Conservation (phyloP, 2,888 invertebrate genomes). For the Leucania comma region DNA sequence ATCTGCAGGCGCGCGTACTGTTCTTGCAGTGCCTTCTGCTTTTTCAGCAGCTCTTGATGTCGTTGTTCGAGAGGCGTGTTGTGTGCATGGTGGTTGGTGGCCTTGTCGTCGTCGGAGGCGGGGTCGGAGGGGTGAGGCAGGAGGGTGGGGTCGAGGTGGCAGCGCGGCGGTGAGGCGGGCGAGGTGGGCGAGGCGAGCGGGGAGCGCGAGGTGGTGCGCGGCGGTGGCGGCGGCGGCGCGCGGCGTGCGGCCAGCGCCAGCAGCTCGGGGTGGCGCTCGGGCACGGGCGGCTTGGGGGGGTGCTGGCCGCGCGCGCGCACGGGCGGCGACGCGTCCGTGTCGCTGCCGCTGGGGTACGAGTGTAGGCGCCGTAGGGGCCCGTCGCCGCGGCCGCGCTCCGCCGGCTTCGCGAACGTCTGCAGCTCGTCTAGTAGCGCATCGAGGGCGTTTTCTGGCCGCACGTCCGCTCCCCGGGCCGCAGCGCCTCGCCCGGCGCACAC, state of each 20-base stretch:
- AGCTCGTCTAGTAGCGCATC: conserved; percentile 98
- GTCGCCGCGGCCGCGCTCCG: conserved; percentile 76
- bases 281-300: conserved; percentile 94
- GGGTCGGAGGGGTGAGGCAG: conserved; percentile 72
- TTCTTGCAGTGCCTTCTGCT: conserved; percentile 97
- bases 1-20: conserved; percentile 97
- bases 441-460: conserved; percentile 98
- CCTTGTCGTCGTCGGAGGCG: conserved; percentile 79
- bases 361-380: conserved; percentile 94
- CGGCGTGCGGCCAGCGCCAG: conserved; percentile 93
- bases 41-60: conserved; percentile 96
- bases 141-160: conserved; percentile 76
- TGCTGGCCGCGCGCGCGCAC: conserved; percentile 92
- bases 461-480: conserved; percentile 76
- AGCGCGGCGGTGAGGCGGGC: conserved; percentile 91
- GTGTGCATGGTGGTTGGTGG: conserved; percentile 87
- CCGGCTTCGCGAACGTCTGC: conserved; percentile 96
- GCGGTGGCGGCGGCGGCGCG: conserved; percentile 96
- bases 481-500: conserved; percentile 80
- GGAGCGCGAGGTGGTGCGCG: conserved; percentile 97
- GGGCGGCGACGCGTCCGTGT: conserved; percentile 94
- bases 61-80: conserved; percentile 94
- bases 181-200: conserved; percentile 96
- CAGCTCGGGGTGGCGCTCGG: conserved; percentile 95
- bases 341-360: conserved; percentile 96